Evolutionary conservation across 2,113 vertebrate species (phyloP), one percentile per base, ranked within the genome.

Genomic region (Chiloscyllium plagiosum): DNA sequence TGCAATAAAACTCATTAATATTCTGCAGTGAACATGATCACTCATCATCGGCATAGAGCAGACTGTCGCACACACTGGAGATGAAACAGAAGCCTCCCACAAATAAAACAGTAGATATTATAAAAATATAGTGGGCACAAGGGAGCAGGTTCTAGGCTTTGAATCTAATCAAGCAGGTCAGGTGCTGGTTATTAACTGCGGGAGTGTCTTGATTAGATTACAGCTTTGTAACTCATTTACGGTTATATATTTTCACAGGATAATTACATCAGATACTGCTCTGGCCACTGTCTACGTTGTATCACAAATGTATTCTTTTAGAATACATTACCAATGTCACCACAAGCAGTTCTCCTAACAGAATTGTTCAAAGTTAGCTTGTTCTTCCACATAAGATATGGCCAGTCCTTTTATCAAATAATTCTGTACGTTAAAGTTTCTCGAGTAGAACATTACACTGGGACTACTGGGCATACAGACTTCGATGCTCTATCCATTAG

Each of bases 231-330:
- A 95, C 94, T 72, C 42, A 95, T 70, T 76, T 10, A 26, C 29
- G 3, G 22, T 90, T 50, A 50, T 33, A 12, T 47, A 70, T 70
- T 95, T 72, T 72, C 68, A 33, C 47, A 17, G 19, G 50, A 1
- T 93, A 93, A 93, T 93, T 93, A 37, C 89, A 66, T 93, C 89
- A 93, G n/a, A 33, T 93, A 66, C 66, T 66, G 61, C 33, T 68
- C 17, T 93, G 89, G 89, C 66, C 66, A 33, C 89, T 93, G 61
- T 68, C 33, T 37, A 66, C 66, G 61, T 93, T 20, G 42, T 10
- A 66, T 93, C 89, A 68, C 33, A 33, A 92, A 0, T 52, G 56
- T 89, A 50, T 56, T 61, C 2, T 87, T 86, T 56, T 56, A 29
- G 24, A 89, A 56, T 12, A 1, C 56, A 90, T 65, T 61, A n/a